These are phyloP conservation scores for Bombus fervidus DNA, from an alignment of 1,140 invertebrate species.

Conservation along the genomic window DNA sequence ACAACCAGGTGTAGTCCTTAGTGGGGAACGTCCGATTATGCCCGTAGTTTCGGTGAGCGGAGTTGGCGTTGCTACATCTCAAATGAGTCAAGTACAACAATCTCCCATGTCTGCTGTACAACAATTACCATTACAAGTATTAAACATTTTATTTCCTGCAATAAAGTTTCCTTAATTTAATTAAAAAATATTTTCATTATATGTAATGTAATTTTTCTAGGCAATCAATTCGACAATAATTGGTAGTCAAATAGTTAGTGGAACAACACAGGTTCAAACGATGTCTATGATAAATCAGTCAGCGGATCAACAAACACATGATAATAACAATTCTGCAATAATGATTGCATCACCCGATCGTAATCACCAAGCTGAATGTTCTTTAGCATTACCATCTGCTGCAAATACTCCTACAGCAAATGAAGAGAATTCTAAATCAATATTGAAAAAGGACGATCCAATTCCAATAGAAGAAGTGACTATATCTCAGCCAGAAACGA, in stretches of 20 bases:
- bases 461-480: slow-evolving; percentile 38
- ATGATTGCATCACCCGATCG: slow-evolving; percentile 67
- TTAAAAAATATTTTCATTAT: not conserved
- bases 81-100: slow-evolving; percentile 81
- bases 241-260: slow-evolving; percentile 78
- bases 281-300: slow-evolving; percentile 72
- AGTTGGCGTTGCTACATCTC: slow-evolving; percentile 72
- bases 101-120: slow-evolving; percentile 80
- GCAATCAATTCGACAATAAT: slow-evolving; percentile 74
- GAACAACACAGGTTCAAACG: slow-evolving; percentile 71
- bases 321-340: slow-evolving; percentile 64
- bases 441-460: slow-evolving; percentile 70
- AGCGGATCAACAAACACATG: slow-evolving; percentile 59
- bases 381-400: slow-evolving; percentile 63
- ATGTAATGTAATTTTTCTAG: slow-evolving; percentile 45
- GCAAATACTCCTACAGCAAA: slow-evolving; percentile 50
- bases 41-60: slow-evolving; percentile 83
- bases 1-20: slow-evolving; percentile 74
- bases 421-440: slow-evolving; percentile 64
- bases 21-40: slow-evolving; percentile 83
- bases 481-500: slow-evolving; percentile 43
- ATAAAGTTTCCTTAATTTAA: slow-evolving; percentile 19
- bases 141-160: slow-evolving; percentile 21
- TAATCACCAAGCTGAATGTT: slow-evolving; percentile 69
- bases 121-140: slow-evolving; percentile 81